phyloP scores from a whole-genome alignment of 2,797 vertebrate genomes.

The Neopelma chrysocephalum region DNA sequence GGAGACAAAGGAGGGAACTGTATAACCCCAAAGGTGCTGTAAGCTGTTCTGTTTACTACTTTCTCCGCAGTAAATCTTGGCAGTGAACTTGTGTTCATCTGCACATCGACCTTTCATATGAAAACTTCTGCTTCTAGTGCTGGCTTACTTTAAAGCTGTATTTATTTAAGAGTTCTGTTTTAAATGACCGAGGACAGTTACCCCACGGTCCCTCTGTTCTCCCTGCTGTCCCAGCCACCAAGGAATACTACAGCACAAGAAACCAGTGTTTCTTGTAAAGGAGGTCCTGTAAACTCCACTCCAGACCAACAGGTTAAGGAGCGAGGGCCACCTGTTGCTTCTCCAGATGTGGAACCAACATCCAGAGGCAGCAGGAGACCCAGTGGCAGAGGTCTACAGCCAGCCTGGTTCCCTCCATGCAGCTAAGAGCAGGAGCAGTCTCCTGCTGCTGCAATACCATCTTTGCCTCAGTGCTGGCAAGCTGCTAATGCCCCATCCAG shows the following conservation, averaged over 20 bases:
- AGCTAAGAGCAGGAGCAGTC: not conserved
- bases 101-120: accelerated
- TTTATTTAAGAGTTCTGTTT: not conserved
- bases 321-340: not conserved
- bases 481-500: not conserved
- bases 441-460: not conserved
- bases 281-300: not conserved
- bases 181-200: not conserved
- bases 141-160: not conserved
- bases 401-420: not conserved
- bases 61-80: not conserved
- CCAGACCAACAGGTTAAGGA: accelerated
- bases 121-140: not conserved
- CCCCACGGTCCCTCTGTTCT: not conserved
- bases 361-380: not conserved
- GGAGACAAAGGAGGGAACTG: not conserved
- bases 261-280: not conserved
- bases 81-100: not conserved
- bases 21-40: not conserved
- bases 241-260: not conserved
- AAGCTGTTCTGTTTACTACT: not conserved
- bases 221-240: not conserved
- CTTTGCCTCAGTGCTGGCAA: not conserved
- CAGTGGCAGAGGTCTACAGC: not conserved
- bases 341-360: not conserved